A percentile compares a stretch with the other conserved stretches of the same genome.
These are phyloP conservation scores for Leptestheria dahalacensis DNA, from an alignment of 1,140 invertebrate species.

Conservation along the genomic window DNA sequence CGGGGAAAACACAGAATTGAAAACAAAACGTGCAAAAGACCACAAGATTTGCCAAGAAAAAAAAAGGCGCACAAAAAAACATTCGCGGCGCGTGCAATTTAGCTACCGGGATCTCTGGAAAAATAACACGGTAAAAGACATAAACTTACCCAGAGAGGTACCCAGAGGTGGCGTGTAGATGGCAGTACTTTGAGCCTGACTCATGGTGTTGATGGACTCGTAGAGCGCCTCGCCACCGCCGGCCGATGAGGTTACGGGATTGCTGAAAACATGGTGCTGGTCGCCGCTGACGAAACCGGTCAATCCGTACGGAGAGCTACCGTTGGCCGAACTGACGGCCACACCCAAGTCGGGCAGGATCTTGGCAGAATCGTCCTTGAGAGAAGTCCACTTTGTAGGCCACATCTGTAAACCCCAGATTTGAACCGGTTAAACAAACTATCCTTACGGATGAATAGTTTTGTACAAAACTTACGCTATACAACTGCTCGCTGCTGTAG, in stretches of 20 bases:
- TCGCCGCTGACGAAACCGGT: conserved; percentile 16
- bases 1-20: background rate
- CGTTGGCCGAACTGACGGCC: conserved; percentile 28
- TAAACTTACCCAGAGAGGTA: conserved; percentile 47
- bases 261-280: conserved; percentile 30
- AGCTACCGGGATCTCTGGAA: conserved; percentile 1
- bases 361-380: conserved; percentile 59
- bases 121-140: background rate
- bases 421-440: conserved; percentile 17
- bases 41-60: background rate
- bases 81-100: background rate
- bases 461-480: conserved; percentile 52
- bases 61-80: conserved; percentile 9
- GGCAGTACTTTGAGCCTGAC: conserved; percentile 46
- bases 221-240: conserved; percentile 40
- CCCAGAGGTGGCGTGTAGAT: conserved; percentile 61
- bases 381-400: conserved; percentile 63
- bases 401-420: conserved; percentile 45
- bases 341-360: conserved; percentile 60
- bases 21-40: conserved; percentile 8
- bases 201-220: conserved; percentile 55
- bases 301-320: conserved; percentile 17
- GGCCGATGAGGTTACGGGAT: conserved; percentile 38
- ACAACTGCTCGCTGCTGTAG: conserved; percentile 77
- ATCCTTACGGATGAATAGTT: conserved; percentile 15